These are phyloP conservation scores for Chorisops tibialis DNA, from an alignment of 2,888 invertebrate species.

Conservation along the genomic window DNA sequence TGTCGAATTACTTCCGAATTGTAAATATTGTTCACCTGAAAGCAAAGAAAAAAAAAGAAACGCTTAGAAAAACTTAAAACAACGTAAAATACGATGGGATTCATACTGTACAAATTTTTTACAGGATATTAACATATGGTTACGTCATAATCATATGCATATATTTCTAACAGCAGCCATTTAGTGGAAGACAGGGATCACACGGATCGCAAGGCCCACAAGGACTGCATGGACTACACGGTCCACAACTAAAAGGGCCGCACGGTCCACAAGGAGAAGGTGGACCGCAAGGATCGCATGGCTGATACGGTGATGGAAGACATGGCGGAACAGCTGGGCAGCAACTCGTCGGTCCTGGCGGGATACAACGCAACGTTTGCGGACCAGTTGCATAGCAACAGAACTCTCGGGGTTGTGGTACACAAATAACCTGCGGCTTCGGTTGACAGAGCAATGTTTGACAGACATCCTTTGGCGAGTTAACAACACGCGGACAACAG, in stretches of 20 bases:
- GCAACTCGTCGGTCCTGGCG: conserved; percentile 42
- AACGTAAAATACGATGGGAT: no score
- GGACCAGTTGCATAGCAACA: conserved; percentile 45
- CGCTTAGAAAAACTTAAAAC: no score
- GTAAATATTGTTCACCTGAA: no score
- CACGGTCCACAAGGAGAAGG: not conserved
- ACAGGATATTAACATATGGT: no score
- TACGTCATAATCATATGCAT: no score
- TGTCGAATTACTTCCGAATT: no score
- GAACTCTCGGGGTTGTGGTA: conserved; percentile 47
- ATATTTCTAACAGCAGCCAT: not conserved
- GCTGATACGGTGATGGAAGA: conserved; percentile 41
- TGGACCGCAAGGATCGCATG: conserved; percentile 37
- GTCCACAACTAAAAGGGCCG: not conserved
- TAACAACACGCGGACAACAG: conserved; percentile 44
- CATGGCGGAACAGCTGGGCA: conserved; percentile 36
- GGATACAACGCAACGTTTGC: conserved; percentile 10
- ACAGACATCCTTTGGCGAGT: conserved; percentile 48
- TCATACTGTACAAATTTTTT: no score
- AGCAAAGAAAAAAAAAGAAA: no score
- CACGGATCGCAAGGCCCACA: conserved; percentile 33
- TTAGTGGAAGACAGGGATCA: conserved; percentile 26
- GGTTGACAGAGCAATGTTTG: conserved; percentile 48
- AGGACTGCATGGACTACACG: not conserved
- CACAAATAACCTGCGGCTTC: conserved; percentile 46